These are phyloP conservation scores for Dasyornis broadbenti DNA, from an alignment of 2,113 vertebrate genomes.

Conservation along the genomic window DNA sequence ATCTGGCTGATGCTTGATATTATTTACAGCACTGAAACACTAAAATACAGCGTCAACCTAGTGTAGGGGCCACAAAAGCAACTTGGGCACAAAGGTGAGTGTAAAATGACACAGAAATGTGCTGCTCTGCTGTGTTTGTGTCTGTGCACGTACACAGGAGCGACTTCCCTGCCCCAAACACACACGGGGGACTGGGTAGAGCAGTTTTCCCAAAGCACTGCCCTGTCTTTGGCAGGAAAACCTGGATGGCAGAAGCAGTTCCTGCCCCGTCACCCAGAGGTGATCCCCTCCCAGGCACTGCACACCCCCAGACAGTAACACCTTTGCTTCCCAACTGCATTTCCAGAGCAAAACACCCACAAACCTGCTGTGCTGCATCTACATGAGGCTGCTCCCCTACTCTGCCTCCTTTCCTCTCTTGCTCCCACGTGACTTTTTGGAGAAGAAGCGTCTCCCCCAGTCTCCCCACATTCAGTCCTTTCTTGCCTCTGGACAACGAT, in stretches of 20 bases:
- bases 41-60: background rate
- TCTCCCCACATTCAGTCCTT: background rate
- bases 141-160: accelerated
- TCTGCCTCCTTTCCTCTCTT: background rate
- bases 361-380: background rate
- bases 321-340: background rate
- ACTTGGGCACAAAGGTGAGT: accelerated
- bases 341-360: background rate
- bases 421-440: background rate
- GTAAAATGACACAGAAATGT: background rate
- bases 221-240: background rate
- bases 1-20: background rate
- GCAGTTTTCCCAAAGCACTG: background rate
- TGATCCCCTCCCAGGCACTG: background rate
- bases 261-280: background rate
- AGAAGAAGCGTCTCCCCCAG: background rate
- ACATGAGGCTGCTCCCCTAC: background rate
- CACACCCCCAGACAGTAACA: background rate
- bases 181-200: accelerated
- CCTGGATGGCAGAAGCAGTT: background rate
- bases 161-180: background rate
- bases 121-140: background rate
- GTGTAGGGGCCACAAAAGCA: background rate
- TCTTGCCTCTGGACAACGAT: background rate
- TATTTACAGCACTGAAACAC: background rate